These are phyloP conservation scores for Thaleichthys pacificus DNA, from an alignment of 2,797 vertebrate genomes.

Conservation along the genomic window DNA sequence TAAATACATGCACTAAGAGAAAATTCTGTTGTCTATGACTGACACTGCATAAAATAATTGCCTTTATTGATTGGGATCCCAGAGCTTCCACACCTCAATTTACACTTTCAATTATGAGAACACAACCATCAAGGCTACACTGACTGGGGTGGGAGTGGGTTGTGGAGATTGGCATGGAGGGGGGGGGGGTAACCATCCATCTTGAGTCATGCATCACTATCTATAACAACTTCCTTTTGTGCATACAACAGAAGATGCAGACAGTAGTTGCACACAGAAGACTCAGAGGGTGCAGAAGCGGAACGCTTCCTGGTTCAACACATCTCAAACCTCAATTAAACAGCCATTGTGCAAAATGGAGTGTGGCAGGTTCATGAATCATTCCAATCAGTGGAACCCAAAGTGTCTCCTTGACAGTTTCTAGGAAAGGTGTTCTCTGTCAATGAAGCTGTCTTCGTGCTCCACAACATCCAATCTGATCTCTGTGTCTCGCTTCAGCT, in stretches of 20 bases:
- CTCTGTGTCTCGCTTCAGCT: slow-evolving; percentile 18
- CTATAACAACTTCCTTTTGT: background rate
- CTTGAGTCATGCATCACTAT: background rate
- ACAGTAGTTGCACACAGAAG: background rate
- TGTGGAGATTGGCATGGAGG: background rate
- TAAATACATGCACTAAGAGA: background rate
- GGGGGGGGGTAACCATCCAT: background rate
- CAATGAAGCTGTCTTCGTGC: slow-evolving; percentile 8
- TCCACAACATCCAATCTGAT: background rate
- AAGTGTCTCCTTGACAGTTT: background rate
- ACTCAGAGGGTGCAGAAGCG: background rate
- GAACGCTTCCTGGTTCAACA: background rate
- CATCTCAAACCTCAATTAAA: background rate
- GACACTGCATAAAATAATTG: slow-evolving; percentile 32
- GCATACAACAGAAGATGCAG: too few relatives aligned
- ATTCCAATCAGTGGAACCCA: background rate
- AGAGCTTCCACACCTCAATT: slow-evolving; percentile 27
- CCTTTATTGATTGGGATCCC: slow-evolving; percentile 44
- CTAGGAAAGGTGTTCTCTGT: background rate
- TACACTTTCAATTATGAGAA: slow-evolving; percentile 42
- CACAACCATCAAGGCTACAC: background rate
- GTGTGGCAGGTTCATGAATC: background rate
- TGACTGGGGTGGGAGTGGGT: background rate
- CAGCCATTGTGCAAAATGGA: background rate
- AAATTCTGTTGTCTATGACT: slow-evolving; percentile 43